phyloP scores from a whole-genome alignment of 23 tunicate genomes.

The Ciona savignyi region DNA sequence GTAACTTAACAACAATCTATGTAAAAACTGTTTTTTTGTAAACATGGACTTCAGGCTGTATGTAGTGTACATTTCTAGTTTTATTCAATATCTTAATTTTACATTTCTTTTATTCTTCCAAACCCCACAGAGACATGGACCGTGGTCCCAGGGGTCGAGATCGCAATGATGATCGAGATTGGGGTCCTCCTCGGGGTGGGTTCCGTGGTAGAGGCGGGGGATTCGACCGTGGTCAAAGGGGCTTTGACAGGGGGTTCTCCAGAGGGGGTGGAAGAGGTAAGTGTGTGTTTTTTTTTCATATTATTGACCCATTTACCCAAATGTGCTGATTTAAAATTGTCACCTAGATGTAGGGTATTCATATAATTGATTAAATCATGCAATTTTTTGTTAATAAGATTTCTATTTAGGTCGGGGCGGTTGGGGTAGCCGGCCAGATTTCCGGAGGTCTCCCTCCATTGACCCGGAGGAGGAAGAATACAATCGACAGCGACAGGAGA shows the following conservation, averaged over 20 bases:
- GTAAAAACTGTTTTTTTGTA: too few species aligned
- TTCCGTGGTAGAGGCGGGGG: constrained; percentile 31
- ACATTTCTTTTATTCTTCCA: too few species aligned
- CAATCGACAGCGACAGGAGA: constrained; percentile 51
- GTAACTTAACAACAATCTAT: too few species aligned
- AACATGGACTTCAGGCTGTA: too few species aligned
- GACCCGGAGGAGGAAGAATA: constrained; percentile 70
- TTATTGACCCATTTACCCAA: too few species aligned
- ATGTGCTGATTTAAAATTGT: too few species aligned
- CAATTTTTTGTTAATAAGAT: too few species aligned
- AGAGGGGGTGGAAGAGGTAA: not conserved
- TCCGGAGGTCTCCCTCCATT: constrained; percentile 12
- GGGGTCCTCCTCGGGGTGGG: constrained; percentile 31
- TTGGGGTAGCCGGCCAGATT: not conserved
- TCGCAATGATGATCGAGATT: constrained; percentile 2
- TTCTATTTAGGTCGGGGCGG: constrained; percentile 24
- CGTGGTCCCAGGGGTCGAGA: constrained; percentile 17
- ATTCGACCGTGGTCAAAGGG: not conserved
- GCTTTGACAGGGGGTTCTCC: not conserved
- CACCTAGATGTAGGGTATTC: too few species aligned
- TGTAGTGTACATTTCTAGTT: too few species aligned
- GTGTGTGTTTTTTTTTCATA: not conserved
- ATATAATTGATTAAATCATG: too few species aligned
- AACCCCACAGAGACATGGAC: constrained; percentile 27
- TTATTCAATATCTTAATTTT: too few species aligned